Evolutionary conservation across 23 tunicate species (phyloP).

Genomic region (Corella eumyota): DNA sequence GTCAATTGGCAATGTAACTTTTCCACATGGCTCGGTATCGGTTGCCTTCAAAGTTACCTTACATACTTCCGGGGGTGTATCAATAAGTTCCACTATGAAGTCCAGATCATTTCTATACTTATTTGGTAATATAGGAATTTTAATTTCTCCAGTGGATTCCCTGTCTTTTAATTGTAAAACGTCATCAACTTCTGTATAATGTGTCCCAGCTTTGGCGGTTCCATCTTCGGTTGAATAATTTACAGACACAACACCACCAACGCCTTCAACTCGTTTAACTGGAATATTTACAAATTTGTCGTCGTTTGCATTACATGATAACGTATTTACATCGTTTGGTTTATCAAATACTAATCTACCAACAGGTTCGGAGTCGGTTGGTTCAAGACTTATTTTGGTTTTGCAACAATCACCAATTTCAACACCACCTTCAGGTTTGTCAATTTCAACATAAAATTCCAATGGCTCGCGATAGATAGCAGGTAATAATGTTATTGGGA

Average conservation of each 20-base stretch:
- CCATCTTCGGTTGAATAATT: slow-evolving; percentile 33
- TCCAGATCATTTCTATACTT: not conserved
- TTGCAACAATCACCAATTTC: too few species aligned
- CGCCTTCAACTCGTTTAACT: slow-evolving; percentile 25
- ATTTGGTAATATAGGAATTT: slow-evolving; percentile 18
- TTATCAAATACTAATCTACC: slow-evolving; percentile 8
- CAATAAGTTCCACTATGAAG: slow-evolving; percentile 28
- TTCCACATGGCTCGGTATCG: slow-evolving; percentile 6
- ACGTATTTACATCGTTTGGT: slow-evolving; percentile 1
- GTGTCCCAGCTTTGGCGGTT: slow-evolving; percentile 50
- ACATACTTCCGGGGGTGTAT: not conserved
- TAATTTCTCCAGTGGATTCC: slow-evolving; percentile 8
- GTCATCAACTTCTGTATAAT: slow-evolving; percentile 40
- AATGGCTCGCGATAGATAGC: slow-evolving; percentile 2
- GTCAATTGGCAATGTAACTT: slow-evolving; percentile 2
- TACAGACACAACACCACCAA: slow-evolving; percentile 35
- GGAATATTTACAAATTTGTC: slow-evolving; percentile 2
- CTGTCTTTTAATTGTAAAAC: slow-evolving; percentile 27
- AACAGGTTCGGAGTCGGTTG: not conserved
- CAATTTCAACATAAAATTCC: slow-evolving; percentile 33
- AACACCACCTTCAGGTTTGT: slow-evolving; percentile 35
- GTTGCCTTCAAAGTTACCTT: slow-evolving; percentile 2
- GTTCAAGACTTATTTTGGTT: too few species aligned
- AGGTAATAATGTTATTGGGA: slow-evolving; percentile 23
- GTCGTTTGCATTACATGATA: not conserved